phyloP scores from a whole-genome alignment of 2,113 vertebrate genomes.

The Menura novaehollandiae region DNA sequence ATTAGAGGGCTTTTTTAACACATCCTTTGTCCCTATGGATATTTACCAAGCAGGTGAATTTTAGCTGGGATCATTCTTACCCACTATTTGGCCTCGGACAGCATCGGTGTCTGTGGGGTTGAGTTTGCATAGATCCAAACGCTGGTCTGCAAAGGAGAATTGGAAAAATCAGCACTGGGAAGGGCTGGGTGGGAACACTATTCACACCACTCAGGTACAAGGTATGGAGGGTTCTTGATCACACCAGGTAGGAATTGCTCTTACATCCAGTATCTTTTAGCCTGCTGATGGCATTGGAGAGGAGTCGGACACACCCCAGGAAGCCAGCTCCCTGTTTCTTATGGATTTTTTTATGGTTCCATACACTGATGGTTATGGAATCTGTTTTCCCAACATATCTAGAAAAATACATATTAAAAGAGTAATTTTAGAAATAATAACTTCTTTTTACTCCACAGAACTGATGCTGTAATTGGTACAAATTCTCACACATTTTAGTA shows the following conservation, averaged over 20 bases:
- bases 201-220: neutral
- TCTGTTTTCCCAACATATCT: conserved; percentile 96
- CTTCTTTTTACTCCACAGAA: neutral
- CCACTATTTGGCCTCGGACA: conserved; percentile 96
- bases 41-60: neutral
- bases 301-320: conserved; percentile 93
- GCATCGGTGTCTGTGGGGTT: conserved; percentile 95
- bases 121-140: conserved; percentile 98
- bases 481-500: neutral
- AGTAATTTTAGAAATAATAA: neutral
- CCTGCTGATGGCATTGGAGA: conserved; percentile 96
- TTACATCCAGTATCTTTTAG: conserved; percentile 98
- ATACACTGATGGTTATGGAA: conserved; percentile 97
- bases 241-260: neutral
- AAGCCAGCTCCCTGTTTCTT: conserved; percentile 97
- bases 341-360: conserved; percentile 99
- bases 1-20: neutral
- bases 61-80: conserved; percentile 75
- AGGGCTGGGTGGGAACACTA: neutral
- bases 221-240: neutral
- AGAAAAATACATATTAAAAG: conserved; percentile 3
- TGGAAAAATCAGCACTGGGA: conserved; percentile 43
- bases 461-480: neutral
- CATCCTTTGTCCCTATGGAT: neutral
- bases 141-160: conserved; percentile 87